Conservation (phyloP, 1,140 invertebrate species). For the Zaprionus africanus region DNA sequence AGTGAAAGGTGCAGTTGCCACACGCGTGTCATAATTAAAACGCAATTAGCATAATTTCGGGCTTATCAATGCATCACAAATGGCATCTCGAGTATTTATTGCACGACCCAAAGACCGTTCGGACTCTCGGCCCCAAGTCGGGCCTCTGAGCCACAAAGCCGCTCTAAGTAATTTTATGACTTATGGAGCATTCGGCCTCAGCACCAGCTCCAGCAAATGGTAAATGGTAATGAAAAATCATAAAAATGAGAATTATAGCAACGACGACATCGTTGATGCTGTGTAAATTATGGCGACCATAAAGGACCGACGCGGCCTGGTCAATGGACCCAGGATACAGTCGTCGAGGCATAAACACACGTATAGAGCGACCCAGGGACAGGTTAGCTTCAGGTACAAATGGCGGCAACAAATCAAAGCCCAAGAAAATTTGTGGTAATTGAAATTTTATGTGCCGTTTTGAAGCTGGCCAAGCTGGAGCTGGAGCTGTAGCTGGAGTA, state of each 20-base stretch:
- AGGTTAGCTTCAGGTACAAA: conserved; percentile 33
- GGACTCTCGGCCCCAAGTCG: background rate
- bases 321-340: conserved; percentile 19
- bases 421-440: conserved; percentile 63
- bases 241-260: conserved; percentile 69
- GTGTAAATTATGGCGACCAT: conserved; percentile 65
- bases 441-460: conserved; percentile 68
- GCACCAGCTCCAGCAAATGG: too few species aligned
- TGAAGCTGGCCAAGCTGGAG: background rate
- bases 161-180: conserved; percentile 63
- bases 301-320: conserved; percentile 40
- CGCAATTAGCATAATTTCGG: conserved; percentile 67
- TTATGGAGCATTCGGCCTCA: conserved; percentile 47
- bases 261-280: conserved; percentile 43
- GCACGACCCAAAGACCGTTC: conserved; percentile 35
- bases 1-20: conserved; percentile 34
- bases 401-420: conserved; percentile 66
- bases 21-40: conserved; percentile 71
- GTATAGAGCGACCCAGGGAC: background rate
- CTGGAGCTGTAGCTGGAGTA: background rate
- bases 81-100: conserved; percentile 62
- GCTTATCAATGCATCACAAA: conserved; percentile 70
- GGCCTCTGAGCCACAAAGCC: conserved; percentile 10
- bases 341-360: conserved; percentile 20
- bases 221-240: conserved; percentile 67